A percentile compares a stretch with the other conserved stretches of the same genome.
Conservation (phyloP, 2,797 vertebrate species). For the Premnoplex brunnescens region DNA sequence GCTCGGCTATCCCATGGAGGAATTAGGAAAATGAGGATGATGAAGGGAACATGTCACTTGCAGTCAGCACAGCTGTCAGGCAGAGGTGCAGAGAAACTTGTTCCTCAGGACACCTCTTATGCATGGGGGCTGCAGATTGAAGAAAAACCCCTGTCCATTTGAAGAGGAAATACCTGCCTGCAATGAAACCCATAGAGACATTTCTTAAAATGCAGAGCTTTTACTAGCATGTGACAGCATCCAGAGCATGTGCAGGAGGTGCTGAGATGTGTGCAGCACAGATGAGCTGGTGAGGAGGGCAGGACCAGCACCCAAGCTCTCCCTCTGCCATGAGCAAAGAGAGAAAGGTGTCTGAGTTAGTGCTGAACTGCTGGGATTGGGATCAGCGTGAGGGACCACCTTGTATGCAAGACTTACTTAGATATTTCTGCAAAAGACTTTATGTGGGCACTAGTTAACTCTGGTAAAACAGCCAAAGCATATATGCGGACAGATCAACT, state of each 20-base stretch:
- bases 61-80: not conserved
- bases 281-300: not conserved
- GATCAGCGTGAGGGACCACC: not conserved
- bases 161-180: not conserved
- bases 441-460: not conserved
- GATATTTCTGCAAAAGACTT: not conserved
- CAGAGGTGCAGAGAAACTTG: not conserved
- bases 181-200: not conserved
- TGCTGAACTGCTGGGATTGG: not conserved
- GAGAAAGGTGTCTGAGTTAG: not conserved
- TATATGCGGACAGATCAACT: not conserved
- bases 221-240: not conserved
- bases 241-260: not conserved
- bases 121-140: not conserved
- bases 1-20: not conserved
- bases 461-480: not conserved
- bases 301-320: not conserved
- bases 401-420: not conserved
- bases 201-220: not conserved
- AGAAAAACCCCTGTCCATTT: not conserved
- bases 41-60: not conserved
- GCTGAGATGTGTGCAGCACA: not conserved
- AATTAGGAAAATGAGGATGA: not conserved
- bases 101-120: not conserved
- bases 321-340: not conserved